Conservation (phyloP, 2,888 invertebrate genomes). For the Chymomyza fuscimana region DNA sequence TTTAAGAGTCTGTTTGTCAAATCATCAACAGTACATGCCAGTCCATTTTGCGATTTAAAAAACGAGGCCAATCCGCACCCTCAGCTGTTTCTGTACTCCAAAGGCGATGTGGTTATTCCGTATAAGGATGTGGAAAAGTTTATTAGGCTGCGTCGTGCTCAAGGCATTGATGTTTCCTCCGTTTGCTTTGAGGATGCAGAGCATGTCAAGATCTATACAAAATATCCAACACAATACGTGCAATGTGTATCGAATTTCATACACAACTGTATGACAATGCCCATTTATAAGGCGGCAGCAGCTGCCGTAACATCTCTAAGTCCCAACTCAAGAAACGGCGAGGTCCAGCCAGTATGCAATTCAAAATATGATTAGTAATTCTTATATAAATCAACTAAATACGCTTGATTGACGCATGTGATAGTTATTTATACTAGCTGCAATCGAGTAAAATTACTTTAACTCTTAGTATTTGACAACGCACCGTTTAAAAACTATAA, state of each 20-base stretch:
- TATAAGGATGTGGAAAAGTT: conserved; percentile 86
- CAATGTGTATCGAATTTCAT: conserved; percentile 83
- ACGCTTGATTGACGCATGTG: conserved; percentile 45
- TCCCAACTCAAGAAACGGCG: not conserved
- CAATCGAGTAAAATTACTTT: not conserved
- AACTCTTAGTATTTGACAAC: not conserved
- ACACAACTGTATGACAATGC: conserved; percentile 81
- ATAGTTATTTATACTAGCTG: conserved; percentile 33
- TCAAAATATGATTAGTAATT: conserved; percentile 52
- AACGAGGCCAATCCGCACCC: conserved; percentile 84
- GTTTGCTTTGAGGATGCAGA: conserved; percentile 86
- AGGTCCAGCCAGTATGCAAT: conserved; percentile 10
- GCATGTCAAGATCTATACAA: conserved; percentile 87
- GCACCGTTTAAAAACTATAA: not conserved
- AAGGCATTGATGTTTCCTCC: conserved; percentile 83
- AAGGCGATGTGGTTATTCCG: conserved; percentile 85
- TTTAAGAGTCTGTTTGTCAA: conserved; percentile 78
- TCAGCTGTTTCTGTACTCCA: conserved; percentile 87
- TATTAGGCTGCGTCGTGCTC: conserved; percentile 81
- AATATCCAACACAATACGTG: conserved; percentile 83
- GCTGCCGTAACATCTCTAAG: conserved; percentile 4
- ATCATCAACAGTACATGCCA: conserved; percentile 80
- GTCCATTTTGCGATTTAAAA: conserved; percentile 82
- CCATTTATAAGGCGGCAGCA: conserved; percentile 38
- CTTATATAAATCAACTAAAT: conserved; percentile 3